These are phyloP conservation scores for Orthonevra nobilis DNA, from an alignment of 2,888 invertebrate species.

Conservation along the genomic window DNA sequence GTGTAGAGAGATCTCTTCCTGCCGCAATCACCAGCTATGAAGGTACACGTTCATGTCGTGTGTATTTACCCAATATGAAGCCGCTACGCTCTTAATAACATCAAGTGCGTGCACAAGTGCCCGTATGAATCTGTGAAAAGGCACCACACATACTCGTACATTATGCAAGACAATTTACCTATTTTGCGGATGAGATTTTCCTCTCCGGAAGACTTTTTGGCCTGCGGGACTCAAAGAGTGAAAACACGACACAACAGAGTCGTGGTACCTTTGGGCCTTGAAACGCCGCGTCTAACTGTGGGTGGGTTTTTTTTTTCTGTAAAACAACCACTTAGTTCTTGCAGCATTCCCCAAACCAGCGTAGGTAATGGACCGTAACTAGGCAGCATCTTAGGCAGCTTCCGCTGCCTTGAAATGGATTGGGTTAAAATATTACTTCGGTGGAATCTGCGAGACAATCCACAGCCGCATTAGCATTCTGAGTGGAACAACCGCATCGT, in stretches of 20 bases:
- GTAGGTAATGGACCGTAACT: slow-evolving; percentile 57
- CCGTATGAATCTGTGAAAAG: slow-evolving; percentile 64
- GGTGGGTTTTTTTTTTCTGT: slow-evolving; percentile 60
- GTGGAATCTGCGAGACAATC: slow-evolving; percentile 36
- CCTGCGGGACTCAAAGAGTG: slow-evolving; percentile 10
- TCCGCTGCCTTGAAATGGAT: slow-evolving; percentile 11
- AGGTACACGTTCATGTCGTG: slow-evolving; percentile 26
- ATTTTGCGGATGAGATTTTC: slow-evolving; percentile 67
- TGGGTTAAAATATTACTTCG: slow-evolving; percentile 25
- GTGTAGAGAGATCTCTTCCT: slow-evolving; percentile 14
- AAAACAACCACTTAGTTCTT: slow-evolving; percentile 17
- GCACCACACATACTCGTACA: slow-evolving; percentile 50
- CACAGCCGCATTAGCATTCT: slow-evolving; percentile 17
- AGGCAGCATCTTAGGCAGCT: slow-evolving; percentile 44
- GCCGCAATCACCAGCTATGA: slow-evolving; percentile 20
- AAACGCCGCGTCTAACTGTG: slow-evolving; percentile 40
- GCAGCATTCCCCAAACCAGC: not conserved
- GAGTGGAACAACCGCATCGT: slow-evolving; percentile 11
- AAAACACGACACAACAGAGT: slow-evolving; percentile 23
- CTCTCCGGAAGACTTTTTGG: slow-evolving; percentile 59
- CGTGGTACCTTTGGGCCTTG: slow-evolving; percentile 47
- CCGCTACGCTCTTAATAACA: slow-evolving; percentile 68
- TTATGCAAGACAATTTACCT: slow-evolving; percentile 67
- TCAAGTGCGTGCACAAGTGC: slow-evolving; percentile 70
- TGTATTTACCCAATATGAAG: slow-evolving; percentile 62